phyloP scores from a whole-genome alignment of 30 jellyfish, hydroid and myxozoan species.

The Euphysa ruthae region DNA sequence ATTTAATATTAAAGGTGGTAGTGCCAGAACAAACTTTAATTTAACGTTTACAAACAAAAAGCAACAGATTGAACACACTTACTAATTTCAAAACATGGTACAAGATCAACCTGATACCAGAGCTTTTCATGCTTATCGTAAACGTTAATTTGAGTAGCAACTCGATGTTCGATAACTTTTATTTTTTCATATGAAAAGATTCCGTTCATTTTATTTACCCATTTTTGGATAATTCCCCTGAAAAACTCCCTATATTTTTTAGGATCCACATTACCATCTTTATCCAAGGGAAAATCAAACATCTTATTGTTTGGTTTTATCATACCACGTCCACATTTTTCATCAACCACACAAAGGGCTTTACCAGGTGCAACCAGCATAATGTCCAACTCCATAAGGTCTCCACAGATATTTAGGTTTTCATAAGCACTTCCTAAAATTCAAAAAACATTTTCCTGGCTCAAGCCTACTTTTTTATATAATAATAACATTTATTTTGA shows the following conservation, averaged over 20 bases:
- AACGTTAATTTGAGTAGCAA: not conserved
- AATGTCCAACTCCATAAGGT: not conserved
- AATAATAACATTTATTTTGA: no score
- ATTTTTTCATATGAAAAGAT: not conserved
- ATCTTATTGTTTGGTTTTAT: not conserved
- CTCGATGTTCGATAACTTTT: not conserved
- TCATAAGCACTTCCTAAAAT: not conserved
- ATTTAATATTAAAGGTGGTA: no score
- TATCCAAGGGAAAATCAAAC: not conserved
- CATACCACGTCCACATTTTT: not conserved
- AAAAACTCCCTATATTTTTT: not conserved
- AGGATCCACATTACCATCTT: not conserved
- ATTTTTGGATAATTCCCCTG: not conserved
- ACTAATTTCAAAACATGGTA: not conserved
- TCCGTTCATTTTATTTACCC: constrained; percentile 1
- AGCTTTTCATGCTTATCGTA: not conserved
- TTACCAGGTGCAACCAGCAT: not conserved
- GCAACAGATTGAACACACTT: no score
- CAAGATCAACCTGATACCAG: not conserved
- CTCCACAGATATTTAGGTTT: not conserved
- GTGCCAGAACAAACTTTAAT: no score
- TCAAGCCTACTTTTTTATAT: no score
- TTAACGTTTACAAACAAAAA: no score
- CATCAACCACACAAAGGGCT: not conserved
- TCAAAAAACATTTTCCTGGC: no score